Evolutionary conservation across 1,140 invertebrate genomes (phyloP).

Genomic region (Achroia grisella): DNA sequence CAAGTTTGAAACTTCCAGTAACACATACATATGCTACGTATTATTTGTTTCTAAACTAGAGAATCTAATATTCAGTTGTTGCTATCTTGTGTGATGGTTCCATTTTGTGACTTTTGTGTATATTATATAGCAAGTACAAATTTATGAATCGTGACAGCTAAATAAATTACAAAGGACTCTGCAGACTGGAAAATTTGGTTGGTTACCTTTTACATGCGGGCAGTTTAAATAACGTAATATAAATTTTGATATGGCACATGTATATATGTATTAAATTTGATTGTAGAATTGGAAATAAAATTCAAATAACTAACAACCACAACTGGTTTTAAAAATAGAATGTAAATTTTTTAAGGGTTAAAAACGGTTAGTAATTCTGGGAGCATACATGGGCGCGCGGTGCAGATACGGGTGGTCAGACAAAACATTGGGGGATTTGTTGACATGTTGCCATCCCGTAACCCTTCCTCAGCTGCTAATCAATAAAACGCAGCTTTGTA

Average conservation of each 20-base stretch:
- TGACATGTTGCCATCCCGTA: conserved; percentile 27
- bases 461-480: conserved; percentile 6
- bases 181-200: conserved; percentile 39
- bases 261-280: too few species aligned
- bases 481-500: background rate
- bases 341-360: conserved; percentile 35
- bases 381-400: conserved; percentile 37
- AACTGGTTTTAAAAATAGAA: background rate
- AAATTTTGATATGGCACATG: background rate
- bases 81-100: too few species aligned
- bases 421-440: conserved; percentile 40
- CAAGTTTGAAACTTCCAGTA: too few species aligned
- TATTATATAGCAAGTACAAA: too few species aligned
- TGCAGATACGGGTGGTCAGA: conserved; percentile 44
- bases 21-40: too few species aligned
- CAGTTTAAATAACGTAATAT: conserved; percentile 22
- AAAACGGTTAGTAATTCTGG: conserved; percentile 14
- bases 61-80: too few species aligned
- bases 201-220: conserved; percentile 37
- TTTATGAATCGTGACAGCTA: background rate
- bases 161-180: conserved; percentile 31
- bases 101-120: too few species aligned
- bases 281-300: conserved; percentile 19
- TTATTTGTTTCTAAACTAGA: too few species aligned
- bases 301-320: background rate